phyloP scores from a whole-genome alignment of 1,140 invertebrate species.

The Diuraphis noxia region DNA sequence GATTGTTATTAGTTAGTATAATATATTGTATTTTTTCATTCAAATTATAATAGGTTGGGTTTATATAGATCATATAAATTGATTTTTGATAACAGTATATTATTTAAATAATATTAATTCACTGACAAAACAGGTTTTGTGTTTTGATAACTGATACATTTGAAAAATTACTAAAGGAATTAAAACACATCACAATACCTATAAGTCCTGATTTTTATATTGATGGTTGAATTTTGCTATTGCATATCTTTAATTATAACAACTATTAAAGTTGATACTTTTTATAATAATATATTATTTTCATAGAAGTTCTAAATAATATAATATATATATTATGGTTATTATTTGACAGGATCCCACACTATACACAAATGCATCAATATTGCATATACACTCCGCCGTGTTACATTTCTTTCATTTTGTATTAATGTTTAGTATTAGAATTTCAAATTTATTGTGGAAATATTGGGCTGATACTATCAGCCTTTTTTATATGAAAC shows the following conservation, averaged over 20 bases:
- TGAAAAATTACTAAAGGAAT: background rate
- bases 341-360: background rate
- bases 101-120: constrained; percentile 3
- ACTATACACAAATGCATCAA: background rate
- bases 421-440: background rate
- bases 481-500: background rate
- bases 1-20: background rate
- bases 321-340: background rate
- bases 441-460: no score
- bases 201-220: background rate
- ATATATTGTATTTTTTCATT: background rate
- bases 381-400: constrained; percentile 11
- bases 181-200: background rate
- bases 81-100: background rate
- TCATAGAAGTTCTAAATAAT: background rate
- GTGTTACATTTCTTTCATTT: background rate
- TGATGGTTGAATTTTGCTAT: background rate
- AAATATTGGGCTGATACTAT: background rate
- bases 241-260: background rate
- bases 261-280: background rate
- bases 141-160: background rate
- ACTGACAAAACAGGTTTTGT: background rate
- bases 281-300: background rate
- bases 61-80: background rate
- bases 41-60: background rate